Percentiles rank a stretch among this genome's conserved stretches.
Conservation (phyloP, 2,797 vertebrate species). For the Poecilia wingei region DNA sequence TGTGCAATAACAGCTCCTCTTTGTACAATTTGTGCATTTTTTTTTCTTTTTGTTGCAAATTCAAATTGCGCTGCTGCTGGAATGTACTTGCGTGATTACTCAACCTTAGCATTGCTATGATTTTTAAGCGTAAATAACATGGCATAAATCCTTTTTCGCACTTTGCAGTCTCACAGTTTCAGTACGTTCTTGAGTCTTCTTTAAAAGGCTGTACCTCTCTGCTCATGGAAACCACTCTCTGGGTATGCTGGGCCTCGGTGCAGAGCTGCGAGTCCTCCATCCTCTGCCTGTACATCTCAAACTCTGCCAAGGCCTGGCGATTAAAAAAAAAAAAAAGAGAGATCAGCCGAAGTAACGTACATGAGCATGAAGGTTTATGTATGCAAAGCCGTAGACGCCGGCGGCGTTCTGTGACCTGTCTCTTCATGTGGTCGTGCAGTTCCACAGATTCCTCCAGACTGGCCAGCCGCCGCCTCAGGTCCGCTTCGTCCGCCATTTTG, state of each 20-base stretch:
- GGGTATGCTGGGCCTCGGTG: constrained; percentile 94
- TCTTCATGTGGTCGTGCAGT: constrained; percentile 95
- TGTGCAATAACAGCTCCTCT: background rate
- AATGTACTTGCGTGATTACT: background rate
- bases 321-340: constrained; percentile 18
- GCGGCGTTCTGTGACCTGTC: constrained; percentile 69
- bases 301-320: constrained; percentile 92
- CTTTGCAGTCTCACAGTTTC: background rate
- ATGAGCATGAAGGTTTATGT: background rate
- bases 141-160: background rate
- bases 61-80: background rate
- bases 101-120: background rate
- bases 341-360: background rate
- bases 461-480: constrained; percentile 91
- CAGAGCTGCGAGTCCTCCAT: constrained; percentile 97
- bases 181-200: background rate
- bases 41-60: too few species aligned
- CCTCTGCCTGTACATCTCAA: constrained; percentile 93
- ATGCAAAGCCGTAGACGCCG: constrained; percentile 1
- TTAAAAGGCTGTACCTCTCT: constrained; percentile 65
- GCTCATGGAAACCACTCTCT: constrained; percentile 93
- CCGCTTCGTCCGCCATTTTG: constrained; percentile 92
- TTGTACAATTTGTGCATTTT: background rate
- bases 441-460: constrained; percentile 95
- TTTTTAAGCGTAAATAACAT: fast-evolving